A percentile compares a stretch with the other conserved stretches of the same genome.
Conservation (phyloP, 2,888 invertebrate genomes). For the Pecten maximus region DNA sequence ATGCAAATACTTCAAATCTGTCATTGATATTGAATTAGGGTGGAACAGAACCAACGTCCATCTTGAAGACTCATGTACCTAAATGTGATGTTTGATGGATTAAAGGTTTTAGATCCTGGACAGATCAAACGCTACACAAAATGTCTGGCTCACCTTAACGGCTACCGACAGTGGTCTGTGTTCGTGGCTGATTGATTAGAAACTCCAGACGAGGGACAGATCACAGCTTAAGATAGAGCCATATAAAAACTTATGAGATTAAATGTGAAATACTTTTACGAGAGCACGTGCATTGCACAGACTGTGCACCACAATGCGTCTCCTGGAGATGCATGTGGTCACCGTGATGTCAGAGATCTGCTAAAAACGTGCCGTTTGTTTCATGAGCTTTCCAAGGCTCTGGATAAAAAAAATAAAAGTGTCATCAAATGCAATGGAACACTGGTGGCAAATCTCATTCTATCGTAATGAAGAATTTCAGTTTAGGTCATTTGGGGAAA, state of each 20-base stretch:
- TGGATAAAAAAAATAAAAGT: neutral
- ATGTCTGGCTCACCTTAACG: neutral
- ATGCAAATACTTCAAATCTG: constrained; percentile 3
- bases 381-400: neutral
- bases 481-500: neutral
- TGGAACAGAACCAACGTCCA: neutral
- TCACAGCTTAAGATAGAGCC: neutral
- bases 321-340: neutral
- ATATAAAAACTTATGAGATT: constrained; percentile 18
- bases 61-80: neutral
- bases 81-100: neutral
- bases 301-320: neutral
- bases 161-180: neutral
- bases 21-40: neutral
- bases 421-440: neutral
- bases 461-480: neutral
- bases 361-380: neutral
- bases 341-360: neutral
- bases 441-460: neutral
- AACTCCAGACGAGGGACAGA: neutral
- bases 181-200: neutral
- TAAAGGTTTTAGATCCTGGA: neutral
- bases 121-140: neutral
- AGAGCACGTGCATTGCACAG: neutral
- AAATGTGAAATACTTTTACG: constrained; percentile 9